Evolutionary conservation across 2,797 vertebrate species (phyloP), one percentile per base, ranked within the genome.

Genomic region (Myotis myotis): DNA sequence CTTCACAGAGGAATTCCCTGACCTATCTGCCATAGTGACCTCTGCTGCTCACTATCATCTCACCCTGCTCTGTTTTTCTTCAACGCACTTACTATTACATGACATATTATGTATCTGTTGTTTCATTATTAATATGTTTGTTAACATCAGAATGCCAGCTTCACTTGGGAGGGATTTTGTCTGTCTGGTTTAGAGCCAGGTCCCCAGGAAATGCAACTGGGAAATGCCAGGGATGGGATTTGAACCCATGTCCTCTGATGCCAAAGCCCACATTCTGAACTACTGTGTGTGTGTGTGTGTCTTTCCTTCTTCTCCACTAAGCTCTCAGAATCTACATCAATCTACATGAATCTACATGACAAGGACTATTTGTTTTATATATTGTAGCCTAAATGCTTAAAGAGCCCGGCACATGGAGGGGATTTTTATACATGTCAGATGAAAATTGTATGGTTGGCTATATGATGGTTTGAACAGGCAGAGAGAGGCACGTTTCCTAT

Each of bases 291-390:
- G n/a, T 53, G 33, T 53, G 7, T 62, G 36, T 88, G 0, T 44
- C 5, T 78, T 64, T 28, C 6, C 2, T 74, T 72, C 25, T 72
- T 89, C 53, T 94, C 71, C 62, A 60, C 20, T 28, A 30, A 79
- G n/a, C 71, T 49, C 51, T 92, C 55, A 88, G 74, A 88, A 60
- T 75, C 72, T 87, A 53, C 19, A 53, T 53, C 51, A 53, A 22
- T 53, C 19, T 87, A 53, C 19, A 53, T 53, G 51, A 53, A 22
- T 53, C 19, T 53, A 55, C 53, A 55, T 1, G 6, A 28, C 38
- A 66, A 90, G 15, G 4, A 84, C 11, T 60, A n/a, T 93, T 93
- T 85, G 36, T 87, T 89, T 90, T 64, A 23, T 51, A 93, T 93
- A 44, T 87, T 55, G 3, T 81, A 85, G 81, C 19, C 22, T 83